Base-by-base conservation (phyloP, 1,140 invertebrate species). In the Lineus longissimus region DNA sequence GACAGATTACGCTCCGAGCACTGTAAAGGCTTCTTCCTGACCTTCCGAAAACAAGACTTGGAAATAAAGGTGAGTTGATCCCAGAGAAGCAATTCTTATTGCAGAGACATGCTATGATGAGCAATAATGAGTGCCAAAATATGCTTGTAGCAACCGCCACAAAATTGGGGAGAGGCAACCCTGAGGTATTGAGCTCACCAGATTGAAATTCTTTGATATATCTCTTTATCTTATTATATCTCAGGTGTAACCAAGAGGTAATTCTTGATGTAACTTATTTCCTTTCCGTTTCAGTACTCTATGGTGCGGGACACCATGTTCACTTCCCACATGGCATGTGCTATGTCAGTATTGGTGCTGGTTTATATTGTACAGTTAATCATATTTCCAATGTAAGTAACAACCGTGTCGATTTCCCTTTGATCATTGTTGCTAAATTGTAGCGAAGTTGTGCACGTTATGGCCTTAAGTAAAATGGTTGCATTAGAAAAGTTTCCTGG, bases 251-350 rank as follows among this genome's bases (percentile, higher is more conserved):
- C 33, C 25, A 51, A n/a, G n/a, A n/a, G 47, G 47, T 43, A 19
- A 43, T 19, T 43, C 47, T n/a, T 23, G n/a, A n/a, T 23, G 4
- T 51, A 51, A 23, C 47, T n/a, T 7, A 7, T 30, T 30, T 59
- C 64, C 61, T 22, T 69, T 54, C 58, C 45, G 66, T 85, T 87
- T 64, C 82, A 91, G 90, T 96, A 94, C 81, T 89, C 88, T 56
- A 87, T 91, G 72, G 83, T 94, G n/a, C 86, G 88, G 55, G 92
- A 94, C 81, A 85, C 87, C 66, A 93, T 93, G 91, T 84, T 93
- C 61, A 87, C 87, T 45, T 86, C 90, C 1, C 93, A 94, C 75
- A 92, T 93, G 78, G 84, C 89, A 33, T 93, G 90, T 82, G 89
- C 91, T n/a, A 81, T 91, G 22, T 81, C 91, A 47, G 86, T 93